These are phyloP conservation scores for Alviniconcha strummeri DNA, from an alignment of 2,888 invertebrate species.

Conservation along the genomic window DNA sequence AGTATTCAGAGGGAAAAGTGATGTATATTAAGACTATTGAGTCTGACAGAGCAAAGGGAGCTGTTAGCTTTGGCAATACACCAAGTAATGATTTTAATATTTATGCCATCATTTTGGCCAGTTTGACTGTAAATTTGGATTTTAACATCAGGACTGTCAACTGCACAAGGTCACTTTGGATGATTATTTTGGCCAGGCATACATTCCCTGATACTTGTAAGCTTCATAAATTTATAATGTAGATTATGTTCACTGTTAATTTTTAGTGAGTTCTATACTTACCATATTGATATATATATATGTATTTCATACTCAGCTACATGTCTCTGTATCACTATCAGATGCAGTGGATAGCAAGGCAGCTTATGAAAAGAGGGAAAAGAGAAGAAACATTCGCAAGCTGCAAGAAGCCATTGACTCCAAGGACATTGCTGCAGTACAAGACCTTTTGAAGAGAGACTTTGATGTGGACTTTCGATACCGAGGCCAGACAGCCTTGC, in stretches of 20 bases:
- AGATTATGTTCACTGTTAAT: background rate
- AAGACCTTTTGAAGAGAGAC: conserved; percentile 51
- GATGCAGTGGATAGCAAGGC: conserved; percentile 35
- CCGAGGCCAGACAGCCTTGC: conserved; percentile 64
- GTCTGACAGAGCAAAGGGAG: no score
- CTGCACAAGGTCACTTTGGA: background rate
- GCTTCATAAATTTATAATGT: background rate
- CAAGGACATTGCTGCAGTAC: conserved; percentile 52
- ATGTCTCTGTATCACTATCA: background rate
- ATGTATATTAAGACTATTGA: no score
- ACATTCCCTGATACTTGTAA: background rate
- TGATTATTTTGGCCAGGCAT: no score
- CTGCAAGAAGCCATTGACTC: conserved; percentile 64
- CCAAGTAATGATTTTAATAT: no score
- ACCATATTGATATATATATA: background rate
- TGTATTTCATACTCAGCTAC: background rate
- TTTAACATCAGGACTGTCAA: background rate
- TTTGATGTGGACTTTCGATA: conserved; percentile 71
- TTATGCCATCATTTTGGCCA: background rate
- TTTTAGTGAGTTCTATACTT: background rate
- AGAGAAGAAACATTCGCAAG: conserved; percentile 61
- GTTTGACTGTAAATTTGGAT: background rate
- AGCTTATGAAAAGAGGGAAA: conserved; percentile 64
- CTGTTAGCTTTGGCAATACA: no score
- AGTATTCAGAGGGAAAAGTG: no score